Percentiles rank a stretch among this genome's conserved stretches.
Conservation (phyloP, 2,113 vertebrate genomes). For the Mormyrus lacerda region DNA sequence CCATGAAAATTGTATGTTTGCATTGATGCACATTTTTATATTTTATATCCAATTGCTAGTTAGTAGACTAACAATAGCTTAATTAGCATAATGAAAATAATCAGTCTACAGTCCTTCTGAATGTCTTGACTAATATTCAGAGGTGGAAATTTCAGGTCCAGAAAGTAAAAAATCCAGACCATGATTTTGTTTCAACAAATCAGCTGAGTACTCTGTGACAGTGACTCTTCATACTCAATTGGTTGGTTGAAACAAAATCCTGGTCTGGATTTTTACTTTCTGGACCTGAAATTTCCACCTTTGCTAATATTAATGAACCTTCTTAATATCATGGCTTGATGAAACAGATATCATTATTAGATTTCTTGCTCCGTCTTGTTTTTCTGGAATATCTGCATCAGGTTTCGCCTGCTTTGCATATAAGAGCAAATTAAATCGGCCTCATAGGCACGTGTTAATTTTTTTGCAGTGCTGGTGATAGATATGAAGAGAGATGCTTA, state of each 20-base stretch:
- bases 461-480: not conserved
- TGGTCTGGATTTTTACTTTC: no score
- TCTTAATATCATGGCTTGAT: not conserved
- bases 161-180: no score
- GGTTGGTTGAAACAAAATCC: no score
- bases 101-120: not conserved
- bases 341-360: not conserved
- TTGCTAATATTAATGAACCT: not conserved
- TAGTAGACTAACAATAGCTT: not conserved
- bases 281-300: no score
- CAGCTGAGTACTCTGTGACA: no score
- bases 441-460: not conserved
- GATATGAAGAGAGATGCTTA: not conserved
- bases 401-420: not conserved
- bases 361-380: not conserved
- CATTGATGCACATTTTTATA: not conserved
- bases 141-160: no score
- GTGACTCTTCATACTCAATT: no score
- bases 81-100: not conserved
- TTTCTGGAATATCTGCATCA: not conserved
- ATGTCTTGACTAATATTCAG: not conserved
- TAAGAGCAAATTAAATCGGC: not conserved
- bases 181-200: no score
- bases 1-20: not conserved
- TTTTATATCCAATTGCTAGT: not conserved